Percentiles rank a stretch among this genome's conserved stretches.
Evolutionary conservation across 2,888 invertebrate genomes (phyloP).

Genomic region (Chymomyza fuscimana): DNA sequence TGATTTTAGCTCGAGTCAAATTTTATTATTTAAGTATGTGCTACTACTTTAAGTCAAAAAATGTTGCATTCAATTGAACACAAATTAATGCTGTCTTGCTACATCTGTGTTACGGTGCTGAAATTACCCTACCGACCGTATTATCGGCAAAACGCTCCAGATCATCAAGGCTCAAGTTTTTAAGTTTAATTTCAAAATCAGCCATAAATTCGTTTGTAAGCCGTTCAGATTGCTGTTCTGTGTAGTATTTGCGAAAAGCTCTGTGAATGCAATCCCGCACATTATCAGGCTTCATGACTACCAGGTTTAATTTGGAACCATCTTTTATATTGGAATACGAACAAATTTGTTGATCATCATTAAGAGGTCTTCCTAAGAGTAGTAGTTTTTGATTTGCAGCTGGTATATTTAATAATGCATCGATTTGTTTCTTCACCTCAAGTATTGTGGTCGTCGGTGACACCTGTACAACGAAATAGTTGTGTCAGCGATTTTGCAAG

Average conservation of each 20-base stretch:
- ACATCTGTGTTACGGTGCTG: slow-evolving; percentile 30
- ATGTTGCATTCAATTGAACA: no score
- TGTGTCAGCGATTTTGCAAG: not conserved
- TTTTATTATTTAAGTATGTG: not conserved
- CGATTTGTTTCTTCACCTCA: slow-evolving; percentile 86
- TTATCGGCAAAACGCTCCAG: slow-evolving; percentile 76
- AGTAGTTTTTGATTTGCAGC: slow-evolving; percentile 86
- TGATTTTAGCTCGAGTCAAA: not conserved
- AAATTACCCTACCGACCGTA: slow-evolving; percentile 16
- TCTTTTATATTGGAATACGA: slow-evolving; percentile 88
- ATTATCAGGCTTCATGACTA: slow-evolving; percentile 85
- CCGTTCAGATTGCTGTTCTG: slow-evolving; percentile 83
- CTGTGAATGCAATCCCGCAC: slow-evolving; percentile 82
- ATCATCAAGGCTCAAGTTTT: slow-evolving; percentile 77
- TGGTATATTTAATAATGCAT: slow-evolving; percentile 84
- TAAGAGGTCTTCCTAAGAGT: slow-evolving; percentile 85
- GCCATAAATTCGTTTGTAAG: slow-evolving; percentile 75
- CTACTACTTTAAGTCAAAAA: not conserved
- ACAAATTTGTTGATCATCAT: slow-evolving; percentile 86
- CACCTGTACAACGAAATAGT: slow-evolving; percentile 77
- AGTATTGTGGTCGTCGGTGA: slow-evolving; percentile 82
- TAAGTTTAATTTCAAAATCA: slow-evolving; percentile 76
- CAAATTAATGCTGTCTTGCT: not conserved
- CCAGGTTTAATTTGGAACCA: slow-evolving; percentile 86
- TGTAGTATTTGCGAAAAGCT: slow-evolving; percentile 81